Percentiles rank a stretch among this genome's conserved stretches.
Evolutionary conservation across 2,113 vertebrate genomes (phyloP).

Genomic region (Zosterops hypoxanthus): DNA sequence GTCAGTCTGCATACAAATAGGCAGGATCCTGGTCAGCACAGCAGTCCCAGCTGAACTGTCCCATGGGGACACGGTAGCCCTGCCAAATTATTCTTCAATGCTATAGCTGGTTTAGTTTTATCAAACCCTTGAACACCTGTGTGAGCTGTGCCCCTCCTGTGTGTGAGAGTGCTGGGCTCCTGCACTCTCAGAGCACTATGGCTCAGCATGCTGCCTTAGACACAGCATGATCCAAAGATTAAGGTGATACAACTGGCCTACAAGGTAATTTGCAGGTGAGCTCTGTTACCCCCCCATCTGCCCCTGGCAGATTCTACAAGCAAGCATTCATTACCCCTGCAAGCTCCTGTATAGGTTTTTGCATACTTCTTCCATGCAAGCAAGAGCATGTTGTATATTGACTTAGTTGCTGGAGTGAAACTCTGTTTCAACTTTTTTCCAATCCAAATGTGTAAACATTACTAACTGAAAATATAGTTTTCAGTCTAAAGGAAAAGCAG

Average conservation of each 20-base stretch:
- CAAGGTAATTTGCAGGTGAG: neutral
- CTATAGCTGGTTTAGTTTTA: neutral
- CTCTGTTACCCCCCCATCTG: neutral
- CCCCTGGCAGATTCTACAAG: neutral
- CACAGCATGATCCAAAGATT: neutral
- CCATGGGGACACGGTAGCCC: accelerated
- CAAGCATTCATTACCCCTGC: neutral
- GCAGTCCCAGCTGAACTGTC: neutral
- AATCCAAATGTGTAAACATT: conserved; percentile 26
- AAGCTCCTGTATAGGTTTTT: neutral
- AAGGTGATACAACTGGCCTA: neutral
- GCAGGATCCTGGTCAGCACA: neutral
- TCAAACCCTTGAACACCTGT: neutral
- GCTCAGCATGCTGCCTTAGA: neutral
- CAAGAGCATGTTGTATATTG: neutral
- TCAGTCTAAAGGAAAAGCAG: conserved; percentile 35
- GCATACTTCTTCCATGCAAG: neutral
- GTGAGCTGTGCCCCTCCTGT: neutral
- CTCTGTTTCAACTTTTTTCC: conserved; percentile 35
- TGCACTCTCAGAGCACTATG: accelerated
- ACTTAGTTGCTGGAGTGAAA: conserved; percentile 10
- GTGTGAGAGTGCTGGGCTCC: accelerated
- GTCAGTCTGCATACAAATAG: neutral
- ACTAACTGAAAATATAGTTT: conserved; percentile 8
- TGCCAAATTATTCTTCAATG: neutral